A percentile compares a stretch with the other conserved stretches of the same genome.
Conservation (phyloP, 2,797 vertebrate genomes). For the Eulemur mongoz region DNA sequence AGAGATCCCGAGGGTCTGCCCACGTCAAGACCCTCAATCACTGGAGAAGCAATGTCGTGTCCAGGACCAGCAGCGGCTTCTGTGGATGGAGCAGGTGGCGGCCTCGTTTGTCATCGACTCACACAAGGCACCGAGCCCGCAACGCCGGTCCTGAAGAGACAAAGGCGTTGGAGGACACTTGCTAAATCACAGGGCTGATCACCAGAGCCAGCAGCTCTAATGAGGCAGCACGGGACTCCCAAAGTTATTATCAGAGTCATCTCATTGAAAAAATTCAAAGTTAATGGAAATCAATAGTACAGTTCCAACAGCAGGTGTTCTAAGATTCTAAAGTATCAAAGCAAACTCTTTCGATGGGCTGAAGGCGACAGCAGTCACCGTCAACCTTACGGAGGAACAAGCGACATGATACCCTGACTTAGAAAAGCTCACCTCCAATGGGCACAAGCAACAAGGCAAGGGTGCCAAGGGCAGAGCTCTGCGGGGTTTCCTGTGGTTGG, state of each 20-base stretch:
- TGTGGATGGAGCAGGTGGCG: rapidly evolving
- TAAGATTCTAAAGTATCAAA: constrained; percentile 78
- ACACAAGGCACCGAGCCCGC: not conserved
- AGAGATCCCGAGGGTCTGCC: rapidly evolving
- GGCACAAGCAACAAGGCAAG: rapidly evolving
- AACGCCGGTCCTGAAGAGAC: constrained; percentile 75
- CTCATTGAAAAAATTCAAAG: constrained; percentile 80
- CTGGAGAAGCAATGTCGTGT: rapidly evolving
- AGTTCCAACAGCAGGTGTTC: constrained; percentile 83
- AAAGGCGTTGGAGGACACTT: constrained; percentile 77
- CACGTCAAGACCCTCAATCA: rapidly evolving
- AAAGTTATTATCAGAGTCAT: constrained; percentile 81
- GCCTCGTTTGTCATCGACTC: rapidly evolving
- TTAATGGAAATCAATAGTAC: constrained; percentile 82
- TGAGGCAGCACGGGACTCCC: constrained; percentile 85
- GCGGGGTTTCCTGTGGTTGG: rapidly evolving
- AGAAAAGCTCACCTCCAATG: rapidly evolving
- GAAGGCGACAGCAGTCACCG: constrained; percentile 59
- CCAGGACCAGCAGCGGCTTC: rapidly evolving
- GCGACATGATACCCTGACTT: rapidly evolving
- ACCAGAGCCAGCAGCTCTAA: constrained; percentile 83
- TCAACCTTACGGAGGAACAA: not conserved
- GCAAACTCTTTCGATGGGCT: constrained; percentile 70
- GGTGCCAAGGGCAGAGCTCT: not conserved
- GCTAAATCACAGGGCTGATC: constrained; percentile 82